A percentile compares a stretch with the other conserved stretches of the same genome.
These are phyloP conservation scores for Drosophila fungiperda DNA, from an alignment of 2,888 invertebrate species.

Conservation along the genomic window DNA sequence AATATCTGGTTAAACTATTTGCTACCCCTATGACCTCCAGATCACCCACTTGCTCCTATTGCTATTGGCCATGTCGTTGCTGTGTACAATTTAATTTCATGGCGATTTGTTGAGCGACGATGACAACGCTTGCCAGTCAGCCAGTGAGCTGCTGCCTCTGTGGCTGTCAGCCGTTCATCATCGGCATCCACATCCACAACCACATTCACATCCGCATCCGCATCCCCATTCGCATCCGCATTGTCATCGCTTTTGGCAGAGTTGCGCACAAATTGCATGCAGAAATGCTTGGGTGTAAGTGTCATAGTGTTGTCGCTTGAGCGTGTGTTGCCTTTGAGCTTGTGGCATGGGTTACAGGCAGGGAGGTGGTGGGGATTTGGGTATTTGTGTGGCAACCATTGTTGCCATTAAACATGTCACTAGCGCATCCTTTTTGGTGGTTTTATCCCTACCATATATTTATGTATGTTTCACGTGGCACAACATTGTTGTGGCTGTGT, in stretches of 20 bases:
- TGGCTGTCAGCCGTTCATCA: constrained; percentile 74
- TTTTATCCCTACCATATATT: constrained; percentile 37
- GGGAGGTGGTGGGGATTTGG: not conserved
- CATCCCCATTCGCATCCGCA: constrained; percentile 35
- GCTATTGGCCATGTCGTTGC: constrained; percentile 39
- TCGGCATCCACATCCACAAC: constrained; percentile 35
- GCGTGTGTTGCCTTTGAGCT: constrained; percentile 25
- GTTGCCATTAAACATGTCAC: constrained; percentile 77
- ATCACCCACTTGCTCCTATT: not conserved
- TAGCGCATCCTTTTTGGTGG: constrained; percentile 63
- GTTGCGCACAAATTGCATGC: constrained; percentile 72
- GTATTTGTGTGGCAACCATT: constrained; percentile 33
- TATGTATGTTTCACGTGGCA: constrained; percentile 64
- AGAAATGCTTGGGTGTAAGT: constrained; percentile 68
- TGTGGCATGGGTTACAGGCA: not conserved
- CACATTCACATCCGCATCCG: constrained; percentile 31
- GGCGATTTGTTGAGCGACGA: constrained; percentile 69
- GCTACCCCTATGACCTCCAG: constrained; percentile 30
- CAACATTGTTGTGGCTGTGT: constrained; percentile 26
- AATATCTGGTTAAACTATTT: constrained; percentile 80
- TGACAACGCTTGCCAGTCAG: constrained; percentile 31
- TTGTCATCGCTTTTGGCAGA: constrained; percentile 56
- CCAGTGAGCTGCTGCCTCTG: constrained; percentile 25
- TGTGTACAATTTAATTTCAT: constrained; percentile 76
- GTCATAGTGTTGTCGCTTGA: constrained; percentile 67